Conservation (phyloP, 2,113 vertebrate species). For the Pterophyllum scalare region DNA sequence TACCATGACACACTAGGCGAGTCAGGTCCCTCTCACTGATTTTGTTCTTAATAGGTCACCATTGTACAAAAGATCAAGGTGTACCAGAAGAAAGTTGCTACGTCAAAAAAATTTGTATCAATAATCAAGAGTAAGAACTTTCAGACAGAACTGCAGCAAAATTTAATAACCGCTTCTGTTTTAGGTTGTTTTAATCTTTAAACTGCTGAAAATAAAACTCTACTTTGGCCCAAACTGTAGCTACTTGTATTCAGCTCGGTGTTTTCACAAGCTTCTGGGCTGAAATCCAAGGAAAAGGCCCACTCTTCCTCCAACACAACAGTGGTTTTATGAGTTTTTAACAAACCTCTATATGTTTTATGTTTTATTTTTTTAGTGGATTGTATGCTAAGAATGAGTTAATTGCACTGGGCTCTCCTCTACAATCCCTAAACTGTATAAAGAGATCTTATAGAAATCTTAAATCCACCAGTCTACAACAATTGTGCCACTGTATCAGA, state of each 20-base stretch:
- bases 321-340: conserved; percentile 51
- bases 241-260: conserved; percentile 12
- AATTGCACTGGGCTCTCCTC: conserved; percentile 42
- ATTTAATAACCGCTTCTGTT: background rate
- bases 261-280: conserved; percentile 52
- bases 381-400: conserved; percentile 45
- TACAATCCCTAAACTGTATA: conserved; percentile 28
- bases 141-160: background rate
- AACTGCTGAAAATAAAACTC: conserved; percentile 10
- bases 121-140: accelerated
- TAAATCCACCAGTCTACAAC: background rate
- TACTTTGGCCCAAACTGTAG: conserved; percentile 2
- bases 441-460: conserved; percentile 13
- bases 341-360: conserved; percentile 50
- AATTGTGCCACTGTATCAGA: background rate
- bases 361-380: conserved; percentile 53
- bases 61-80: background rate
- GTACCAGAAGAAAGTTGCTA: background rate
- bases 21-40: background rate
- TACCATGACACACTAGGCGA: background rate
- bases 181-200: background rate
- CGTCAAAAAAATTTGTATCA: background rate
- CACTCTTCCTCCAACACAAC: conserved; percentile 17
- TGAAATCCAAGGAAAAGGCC: conserved; percentile 18
- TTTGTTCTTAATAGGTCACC: background rate